These are phyloP conservation scores for Leptinotarsa peninsularis DNA, from an alignment of 2,888 invertebrate genomes.

Conservation along the genomic window DNA sequence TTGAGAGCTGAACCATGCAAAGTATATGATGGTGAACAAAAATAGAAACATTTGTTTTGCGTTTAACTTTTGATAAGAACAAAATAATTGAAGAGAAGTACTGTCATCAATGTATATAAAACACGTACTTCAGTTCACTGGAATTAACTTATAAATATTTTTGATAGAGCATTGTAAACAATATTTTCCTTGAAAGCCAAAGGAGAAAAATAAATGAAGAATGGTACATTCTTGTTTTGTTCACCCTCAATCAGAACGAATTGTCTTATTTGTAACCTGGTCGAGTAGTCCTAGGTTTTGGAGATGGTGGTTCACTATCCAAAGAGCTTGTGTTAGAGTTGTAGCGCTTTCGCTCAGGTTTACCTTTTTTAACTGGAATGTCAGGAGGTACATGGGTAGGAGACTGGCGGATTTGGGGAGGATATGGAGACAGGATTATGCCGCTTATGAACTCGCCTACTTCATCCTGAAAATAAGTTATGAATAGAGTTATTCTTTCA, in stretches of 20 bases:
- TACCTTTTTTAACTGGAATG: conserved; percentile 53
- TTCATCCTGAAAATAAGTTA: conserved; percentile 69
- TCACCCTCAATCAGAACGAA: conserved; percentile 9
- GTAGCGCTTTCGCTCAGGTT: conserved; percentile 67
- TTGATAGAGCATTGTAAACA: too few relatives aligned
- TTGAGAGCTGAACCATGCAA: conserved; percentile 2
- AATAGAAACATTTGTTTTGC: neutral
- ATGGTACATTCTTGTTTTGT: neutral
- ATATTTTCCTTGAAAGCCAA: neutral
- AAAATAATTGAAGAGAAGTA: neutral
- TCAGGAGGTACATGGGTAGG: conserved; percentile 56
- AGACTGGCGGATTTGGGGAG: conserved; percentile 68
- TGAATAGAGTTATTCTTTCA: neutral
- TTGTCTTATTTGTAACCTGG: conserved; percentile 56
- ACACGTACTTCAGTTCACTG: too few relatives aligned
- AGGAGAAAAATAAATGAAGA: neutral
- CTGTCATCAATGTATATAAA: too few relatives aligned
- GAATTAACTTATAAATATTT: too few relatives aligned
- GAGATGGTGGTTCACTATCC: conserved; percentile 69
- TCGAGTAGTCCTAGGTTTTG: conserved; percentile 65
- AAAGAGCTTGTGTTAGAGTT: conserved; percentile 68
- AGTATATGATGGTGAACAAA: conserved; percentile 9
- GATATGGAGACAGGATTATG: conserved; percentile 71
- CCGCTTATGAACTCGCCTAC: conserved; percentile 75
- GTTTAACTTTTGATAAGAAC: neutral